Conservation (phyloP, 2,113 vertebrate species). For the Fukomys damarensis region DNA sequence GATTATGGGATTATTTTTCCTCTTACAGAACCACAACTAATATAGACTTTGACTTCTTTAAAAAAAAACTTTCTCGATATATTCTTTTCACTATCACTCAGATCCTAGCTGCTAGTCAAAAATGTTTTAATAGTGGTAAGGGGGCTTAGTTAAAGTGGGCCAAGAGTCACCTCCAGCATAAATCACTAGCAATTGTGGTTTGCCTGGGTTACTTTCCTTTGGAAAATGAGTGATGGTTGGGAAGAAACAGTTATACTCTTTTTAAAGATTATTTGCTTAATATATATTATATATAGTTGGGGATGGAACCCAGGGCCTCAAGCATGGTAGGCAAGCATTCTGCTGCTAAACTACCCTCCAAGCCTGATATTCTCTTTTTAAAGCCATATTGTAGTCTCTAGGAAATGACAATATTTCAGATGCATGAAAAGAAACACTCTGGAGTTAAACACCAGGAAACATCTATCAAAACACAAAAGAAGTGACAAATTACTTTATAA, state of each 20-base stretch:
- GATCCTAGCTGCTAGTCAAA: neutral
- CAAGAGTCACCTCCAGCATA: neutral
- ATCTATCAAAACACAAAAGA: conserved; percentile 65
- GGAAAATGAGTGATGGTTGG: fast-evolving
- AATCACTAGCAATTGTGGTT: neutral
- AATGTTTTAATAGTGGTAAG: neutral
- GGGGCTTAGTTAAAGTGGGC: neutral
- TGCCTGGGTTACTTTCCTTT: neutral
- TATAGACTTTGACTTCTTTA: neutral
- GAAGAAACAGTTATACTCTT: conserved; percentile 19
- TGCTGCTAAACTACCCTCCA: no score
- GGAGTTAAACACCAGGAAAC: conserved; percentile 73
- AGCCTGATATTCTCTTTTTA: neutral
- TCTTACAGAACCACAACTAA: neutral
- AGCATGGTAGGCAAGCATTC: neutral
- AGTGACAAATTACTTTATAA: conserved; percentile 71
- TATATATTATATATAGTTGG: neutral
- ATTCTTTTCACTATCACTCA: neutral
- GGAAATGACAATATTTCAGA: conserved; percentile 48
- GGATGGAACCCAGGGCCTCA: neutral
- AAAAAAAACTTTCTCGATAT: conserved; percentile 19
- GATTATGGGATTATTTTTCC: neutral
- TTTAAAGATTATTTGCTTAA: neutral
- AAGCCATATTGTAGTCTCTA: conserved; percentile 1
- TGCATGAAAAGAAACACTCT: conserved; percentile 38